These are phyloP conservation scores for Monomorium pharaonis DNA, from an alignment of 1,140 invertebrate genomes.

Conservation along the genomic window DNA sequence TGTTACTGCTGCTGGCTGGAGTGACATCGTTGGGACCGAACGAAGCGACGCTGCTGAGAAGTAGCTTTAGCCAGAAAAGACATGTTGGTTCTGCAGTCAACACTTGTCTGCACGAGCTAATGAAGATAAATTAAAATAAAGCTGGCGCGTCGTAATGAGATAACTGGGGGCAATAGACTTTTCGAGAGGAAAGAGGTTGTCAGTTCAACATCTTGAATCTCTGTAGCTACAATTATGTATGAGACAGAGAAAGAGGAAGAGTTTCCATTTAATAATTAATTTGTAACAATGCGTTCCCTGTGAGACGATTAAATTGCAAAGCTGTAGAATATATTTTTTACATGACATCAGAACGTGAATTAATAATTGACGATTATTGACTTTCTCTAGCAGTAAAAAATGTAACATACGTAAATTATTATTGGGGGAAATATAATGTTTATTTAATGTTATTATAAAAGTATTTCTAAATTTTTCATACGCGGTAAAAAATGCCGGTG, in stretches of 20 bases:
- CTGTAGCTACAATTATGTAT: background rate
- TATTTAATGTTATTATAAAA: background rate
- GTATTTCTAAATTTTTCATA: background rate
- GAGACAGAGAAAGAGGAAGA: background rate
- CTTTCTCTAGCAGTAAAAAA: background rate
- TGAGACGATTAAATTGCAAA: background rate
- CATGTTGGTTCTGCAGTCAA: conserved; percentile 51
- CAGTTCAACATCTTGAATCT: background rate
- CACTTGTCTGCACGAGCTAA: conserved; percentile 38
- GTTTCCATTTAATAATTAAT: background rate
- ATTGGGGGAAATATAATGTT: background rate
- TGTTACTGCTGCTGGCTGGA: conserved; percentile 53
- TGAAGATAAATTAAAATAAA: conserved; percentile 58
- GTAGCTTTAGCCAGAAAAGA: conserved; percentile 40
- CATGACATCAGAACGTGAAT: background rate
- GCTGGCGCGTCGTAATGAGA: conserved; percentile 54
- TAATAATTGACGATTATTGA: background rate
- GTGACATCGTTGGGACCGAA: conserved; percentile 54
- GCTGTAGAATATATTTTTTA: background rate
- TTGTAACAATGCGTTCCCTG: background rate
- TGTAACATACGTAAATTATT: background rate
- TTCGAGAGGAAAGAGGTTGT: background rate
- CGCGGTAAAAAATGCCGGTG: too few relatives aligned
- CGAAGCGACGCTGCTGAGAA: background rate
- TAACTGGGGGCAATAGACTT: conserved; percentile 13